phyloP scores from a whole-genome alignment of 2,113 vertebrate genomes.

The Sinocyclocheilus maitianheensis region DNA sequence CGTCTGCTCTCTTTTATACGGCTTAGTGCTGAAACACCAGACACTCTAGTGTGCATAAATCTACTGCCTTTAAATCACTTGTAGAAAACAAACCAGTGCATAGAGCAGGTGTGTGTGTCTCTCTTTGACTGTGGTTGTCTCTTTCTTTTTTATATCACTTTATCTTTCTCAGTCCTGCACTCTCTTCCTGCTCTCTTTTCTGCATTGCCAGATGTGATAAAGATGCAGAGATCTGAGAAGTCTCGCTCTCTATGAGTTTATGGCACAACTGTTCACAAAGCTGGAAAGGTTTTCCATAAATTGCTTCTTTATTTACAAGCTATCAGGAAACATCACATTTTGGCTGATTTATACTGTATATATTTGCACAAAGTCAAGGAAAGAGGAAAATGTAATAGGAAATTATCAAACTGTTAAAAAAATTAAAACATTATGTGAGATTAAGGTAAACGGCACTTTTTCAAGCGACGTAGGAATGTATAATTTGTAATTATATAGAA shows the following conservation, averaged over 20 bases:
- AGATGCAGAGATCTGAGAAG: conserved; percentile 43
- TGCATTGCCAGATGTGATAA: conserved; percentile 53
- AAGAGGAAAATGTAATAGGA: not conserved
- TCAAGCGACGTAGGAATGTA: not conserved
- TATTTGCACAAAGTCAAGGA: not conserved
- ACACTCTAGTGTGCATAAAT: conserved; percentile 46
- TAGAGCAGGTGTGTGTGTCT: conserved; percentile 25
- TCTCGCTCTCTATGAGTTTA: conserved; percentile 11
- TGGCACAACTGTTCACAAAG: not conserved
- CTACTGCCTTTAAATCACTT: conserved; percentile 37
- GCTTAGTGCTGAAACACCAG: conserved; percentile 34
- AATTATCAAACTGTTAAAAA: not conserved
- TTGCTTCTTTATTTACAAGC: conserved; percentile 13
- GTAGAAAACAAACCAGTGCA: conserved; percentile 38
- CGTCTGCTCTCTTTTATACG: conserved; percentile 30
- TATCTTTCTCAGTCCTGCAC: not conserved
- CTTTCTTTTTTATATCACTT: conserved; percentile 1
- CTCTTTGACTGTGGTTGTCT: conserved; percentile 6
- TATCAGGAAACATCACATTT: conserved; percentile 11
- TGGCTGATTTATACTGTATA: conserved; percentile 1
- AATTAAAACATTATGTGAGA: not conserved
- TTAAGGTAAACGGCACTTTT: not conserved
- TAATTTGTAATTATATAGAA: not conserved
- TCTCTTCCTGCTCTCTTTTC: conserved; percentile 32
- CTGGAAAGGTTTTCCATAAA: conserved; percentile 18